These are phyloP conservation scores for Meiosimyza platycephala DNA, from an alignment of 2,888 invertebrate species.

Conservation along the genomic window DNA sequence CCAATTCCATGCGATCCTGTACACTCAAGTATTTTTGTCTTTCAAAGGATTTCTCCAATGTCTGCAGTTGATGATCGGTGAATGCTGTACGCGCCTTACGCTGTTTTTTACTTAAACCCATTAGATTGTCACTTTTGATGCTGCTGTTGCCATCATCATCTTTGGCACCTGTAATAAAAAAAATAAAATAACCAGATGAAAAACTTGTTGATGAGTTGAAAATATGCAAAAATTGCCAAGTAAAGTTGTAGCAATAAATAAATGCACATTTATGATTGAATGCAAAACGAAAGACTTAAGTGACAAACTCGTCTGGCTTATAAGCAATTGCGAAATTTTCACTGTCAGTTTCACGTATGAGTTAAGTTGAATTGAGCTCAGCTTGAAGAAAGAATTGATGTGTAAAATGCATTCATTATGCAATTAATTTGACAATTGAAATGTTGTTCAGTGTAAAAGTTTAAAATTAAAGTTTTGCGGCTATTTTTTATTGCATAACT, in stretches of 20 bases:
- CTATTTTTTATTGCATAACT: no score
- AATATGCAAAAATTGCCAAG: background rate
- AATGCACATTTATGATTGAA: background rate
- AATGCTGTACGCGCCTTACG: conserved; percentile 97
- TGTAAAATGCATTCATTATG: background rate
- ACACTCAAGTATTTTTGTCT: conserved; percentile 96
- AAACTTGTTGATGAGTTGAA: background rate
- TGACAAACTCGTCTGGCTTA: conserved; percentile 32
- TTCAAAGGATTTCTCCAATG: conserved; percentile 96
- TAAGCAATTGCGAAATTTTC: background rate
- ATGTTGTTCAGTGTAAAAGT: background rate
- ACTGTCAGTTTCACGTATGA: no score
- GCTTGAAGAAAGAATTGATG: background rate
- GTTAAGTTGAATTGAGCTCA: background rate
- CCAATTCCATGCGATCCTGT: conserved; percentile 98
- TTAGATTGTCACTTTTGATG: conserved; percentile 62
- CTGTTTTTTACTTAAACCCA: conserved; percentile 86
- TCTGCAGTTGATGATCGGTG: conserved; percentile 97
- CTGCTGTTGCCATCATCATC: conserved; percentile 77
- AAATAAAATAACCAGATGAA: conserved; percentile 9
- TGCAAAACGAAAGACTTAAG: conserved; percentile 41
- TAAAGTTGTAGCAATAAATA: background rate
- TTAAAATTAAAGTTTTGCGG: no score
- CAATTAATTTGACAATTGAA: conserved; percentile 12
- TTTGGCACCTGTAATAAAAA: conserved; percentile 77